These are phyloP conservation scores for Drosophila bipectinata DNA, from an alignment of 1,140 invertebrate genomes.

Conservation along the genomic window DNA sequence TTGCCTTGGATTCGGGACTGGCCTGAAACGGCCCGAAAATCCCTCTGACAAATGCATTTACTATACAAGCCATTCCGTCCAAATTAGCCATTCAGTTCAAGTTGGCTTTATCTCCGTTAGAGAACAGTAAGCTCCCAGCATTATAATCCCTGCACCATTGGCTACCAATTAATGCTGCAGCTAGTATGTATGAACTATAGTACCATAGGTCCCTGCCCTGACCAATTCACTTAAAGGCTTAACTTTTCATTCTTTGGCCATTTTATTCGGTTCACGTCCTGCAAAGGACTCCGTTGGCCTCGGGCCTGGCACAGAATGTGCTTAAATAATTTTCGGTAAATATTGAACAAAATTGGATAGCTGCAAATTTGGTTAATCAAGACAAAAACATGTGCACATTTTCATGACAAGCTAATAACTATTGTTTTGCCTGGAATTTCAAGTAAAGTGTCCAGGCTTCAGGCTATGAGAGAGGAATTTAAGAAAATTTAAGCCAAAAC, in stretches of 20 bases:
- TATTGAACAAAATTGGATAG: constrained; percentile 18
- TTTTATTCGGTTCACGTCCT: constrained; percentile 30
- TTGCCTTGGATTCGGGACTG: constrained; percentile 27
- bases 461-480: neutral
- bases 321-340: constrained; percentile 27
- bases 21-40: neutral
- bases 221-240: constrained; percentile 29
- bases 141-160: neutral
- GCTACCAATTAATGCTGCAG: neutral
- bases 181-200: too few species aligned
- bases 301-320: constrained; percentile 7
- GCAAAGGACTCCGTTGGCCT: neutral
- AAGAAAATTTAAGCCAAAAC: too few species aligned
- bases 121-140: neutral
- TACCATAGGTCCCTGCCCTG: constrained; percentile 25
- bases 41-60: constrained; percentile 23
- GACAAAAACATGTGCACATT: neutral
- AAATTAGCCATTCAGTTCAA: constrained; percentile 30
- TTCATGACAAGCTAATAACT: constrained; percentile 1
- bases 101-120: constrained; percentile 1
- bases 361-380: constrained; percentile 1
- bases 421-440: neutral
- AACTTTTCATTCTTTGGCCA: constrained; percentile 4
- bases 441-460: neutral
- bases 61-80: constrained; percentile 22